Evolutionary conservation across 2,888 invertebrate genomes (phyloP), one percentile per base, ranked within the genome.

Genomic region (Creontiades dilutus): DNA sequence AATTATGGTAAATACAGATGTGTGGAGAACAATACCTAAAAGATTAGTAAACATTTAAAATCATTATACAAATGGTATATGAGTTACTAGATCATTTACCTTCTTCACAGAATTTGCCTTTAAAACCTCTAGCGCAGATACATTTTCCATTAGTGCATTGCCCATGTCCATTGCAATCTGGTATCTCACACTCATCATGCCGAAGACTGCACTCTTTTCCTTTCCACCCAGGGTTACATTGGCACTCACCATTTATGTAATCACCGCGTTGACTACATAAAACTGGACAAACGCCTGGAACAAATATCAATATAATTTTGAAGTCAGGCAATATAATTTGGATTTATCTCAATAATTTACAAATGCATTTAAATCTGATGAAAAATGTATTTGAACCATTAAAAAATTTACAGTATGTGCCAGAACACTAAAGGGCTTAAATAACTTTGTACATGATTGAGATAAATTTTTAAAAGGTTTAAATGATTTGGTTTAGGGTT

Each of bases 181-280:
- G 96, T 92, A 99, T 97, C 94, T 98, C 98, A 94, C 99, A 99
- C 94, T 99, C 98, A 93, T 98, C 97, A 93, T 98, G 98, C 75
- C 98, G 95, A 92, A 99, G 94, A 80, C 98, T 97, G 93, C 99
- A 99, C 93, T 99, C 99, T 93, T 97, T 97, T 92, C 99, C 99
- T 94, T 99, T 99, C 99, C 99, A 99, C 81, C 99, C 99, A 3
- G 98, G 97, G 94, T 99, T 98, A 93, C 99, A 99, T 93, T 98
- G 97, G 93, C 99, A 99, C 93, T 97, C 97, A 68, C 99, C 99
- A 93, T 98, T 97, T 92, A 97, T 97, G 93, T 99, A 99, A 93
- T 98, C 97, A 55, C 99, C 99, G 91, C 98, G 96, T 93, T 99
- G 99, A 93, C 97, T 98, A 94, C 99, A 99, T 87, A 99, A 94